A percentile compares a stretch with the other conserved stretches of the same genome.
Conservation (phyloP, 2,113 vertebrate species). For the Rhinoderma darwinii region DNA sequence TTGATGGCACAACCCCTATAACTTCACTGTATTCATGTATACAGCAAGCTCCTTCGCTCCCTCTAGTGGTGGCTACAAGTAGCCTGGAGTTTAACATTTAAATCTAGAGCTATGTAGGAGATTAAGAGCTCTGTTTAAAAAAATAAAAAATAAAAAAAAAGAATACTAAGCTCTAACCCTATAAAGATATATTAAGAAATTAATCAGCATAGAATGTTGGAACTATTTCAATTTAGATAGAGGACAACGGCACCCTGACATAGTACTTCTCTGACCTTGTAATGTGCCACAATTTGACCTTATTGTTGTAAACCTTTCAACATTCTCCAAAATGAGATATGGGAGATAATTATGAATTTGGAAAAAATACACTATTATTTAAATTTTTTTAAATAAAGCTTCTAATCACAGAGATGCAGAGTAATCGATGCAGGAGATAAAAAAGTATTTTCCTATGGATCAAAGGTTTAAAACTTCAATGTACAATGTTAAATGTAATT, state of each 20-base stretch:
- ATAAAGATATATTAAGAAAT: too few relatives aligned
- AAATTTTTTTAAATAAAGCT: neutral
- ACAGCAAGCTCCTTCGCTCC: too few relatives aligned
- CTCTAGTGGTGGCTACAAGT: too few relatives aligned
- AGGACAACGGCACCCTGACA: neutral
- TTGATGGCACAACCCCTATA: too few relatives aligned
- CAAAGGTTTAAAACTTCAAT: conserved; percentile 28
- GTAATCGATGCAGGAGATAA: neutral
- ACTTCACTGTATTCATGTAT: too few relatives aligned
- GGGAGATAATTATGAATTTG: neutral
- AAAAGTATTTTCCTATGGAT: conserved; percentile 17
- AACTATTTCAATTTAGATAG: neutral
- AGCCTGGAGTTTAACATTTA: too few relatives aligned
- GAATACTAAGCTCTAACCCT: too few relatives aligned
- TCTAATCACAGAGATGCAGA: neutral
- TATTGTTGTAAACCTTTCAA: neutral
- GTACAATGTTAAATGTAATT: conserved; percentile 22
- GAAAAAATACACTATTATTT: neutral
- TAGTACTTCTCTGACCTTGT: neutral
- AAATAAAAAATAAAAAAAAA: too few relatives aligned
- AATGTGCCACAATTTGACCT: neutral
- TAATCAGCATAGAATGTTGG: too few relatives aligned
- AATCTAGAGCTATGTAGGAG: too few relatives aligned
- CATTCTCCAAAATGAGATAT: neutral
- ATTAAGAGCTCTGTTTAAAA: too few relatives aligned